Conservation (phyloP, 2,797 vertebrate species). For the Psittacula derbiana region DNA sequence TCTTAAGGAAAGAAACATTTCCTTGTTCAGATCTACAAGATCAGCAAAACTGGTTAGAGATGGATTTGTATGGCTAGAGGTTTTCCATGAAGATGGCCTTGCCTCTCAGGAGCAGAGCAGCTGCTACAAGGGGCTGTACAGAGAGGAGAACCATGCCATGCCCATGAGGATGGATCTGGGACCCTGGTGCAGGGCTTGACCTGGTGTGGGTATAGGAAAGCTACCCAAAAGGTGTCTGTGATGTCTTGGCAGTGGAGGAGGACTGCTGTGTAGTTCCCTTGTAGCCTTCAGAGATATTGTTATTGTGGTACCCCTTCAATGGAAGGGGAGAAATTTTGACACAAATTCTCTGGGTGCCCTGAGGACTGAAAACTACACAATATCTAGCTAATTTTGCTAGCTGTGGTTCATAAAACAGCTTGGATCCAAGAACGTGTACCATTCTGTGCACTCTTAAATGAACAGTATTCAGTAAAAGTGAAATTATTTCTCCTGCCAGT, state of each 20-base stretch:
- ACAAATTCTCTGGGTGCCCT: not conserved
- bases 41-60: not conserved
- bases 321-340: not conserved
- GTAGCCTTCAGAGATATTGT: not conserved
- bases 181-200: not conserved
- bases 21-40: not conserved
- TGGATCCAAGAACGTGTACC: not conserved
- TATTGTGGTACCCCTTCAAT: not conserved
- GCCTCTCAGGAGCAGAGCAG: not conserved
- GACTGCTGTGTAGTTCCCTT: not conserved
- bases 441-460: not conserved
- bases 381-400: not conserved
- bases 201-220: not conserved
- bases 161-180: not conserved
- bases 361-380: not conserved
- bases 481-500: constrained; percentile 36
- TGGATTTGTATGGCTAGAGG: not conserved
- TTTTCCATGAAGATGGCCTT: not conserved
- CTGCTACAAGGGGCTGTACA: not conserved
- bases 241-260: not conserved
- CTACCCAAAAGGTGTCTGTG: rapidly evolving
- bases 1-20: not conserved
- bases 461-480: not conserved
- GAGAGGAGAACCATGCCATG: not conserved
- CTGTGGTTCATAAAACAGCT: not conserved